phyloP scores from a whole-genome alignment of 2,797 vertebrate genomes.

The Crocidura indochinensis region DNA sequence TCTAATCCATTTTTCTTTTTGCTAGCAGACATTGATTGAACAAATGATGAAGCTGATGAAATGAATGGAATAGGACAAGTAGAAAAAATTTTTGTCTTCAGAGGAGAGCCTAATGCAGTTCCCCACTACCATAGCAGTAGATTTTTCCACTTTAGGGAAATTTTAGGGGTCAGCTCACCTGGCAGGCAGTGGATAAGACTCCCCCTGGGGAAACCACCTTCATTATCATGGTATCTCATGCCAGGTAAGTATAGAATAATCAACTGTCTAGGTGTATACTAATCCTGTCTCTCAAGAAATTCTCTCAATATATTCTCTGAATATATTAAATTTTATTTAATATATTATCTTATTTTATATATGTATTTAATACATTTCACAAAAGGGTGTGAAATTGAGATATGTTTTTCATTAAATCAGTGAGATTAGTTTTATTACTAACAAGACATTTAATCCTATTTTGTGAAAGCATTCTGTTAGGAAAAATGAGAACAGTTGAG shows the following conservation, averaged over 20 bases:
- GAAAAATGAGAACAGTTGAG: conserved; percentile 57
- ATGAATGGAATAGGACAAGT: not conserved
- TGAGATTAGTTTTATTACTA: conserved; percentile 69
- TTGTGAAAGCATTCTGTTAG: conserved; percentile 54
- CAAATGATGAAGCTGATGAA: conserved; percentile 1
- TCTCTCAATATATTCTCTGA: conserved; percentile 48
- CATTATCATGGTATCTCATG: too few relatives aligned
- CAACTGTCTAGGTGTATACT: not conserved
- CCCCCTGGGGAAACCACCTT: too few relatives aligned
- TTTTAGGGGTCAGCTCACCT: too few relatives aligned
- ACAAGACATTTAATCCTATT: conserved; percentile 61
- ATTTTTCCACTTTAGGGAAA: too few relatives aligned
- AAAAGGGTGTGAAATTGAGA: conserved; percentile 37
- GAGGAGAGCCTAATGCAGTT: too few relatives aligned
- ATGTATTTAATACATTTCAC: not conserved
- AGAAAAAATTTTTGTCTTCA: too few relatives aligned
- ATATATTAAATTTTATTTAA: conserved; percentile 14
- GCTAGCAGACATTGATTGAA: conserved; percentile 49
- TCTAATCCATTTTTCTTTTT: conserved; percentile 78
- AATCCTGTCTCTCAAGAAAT: conserved; percentile 16
- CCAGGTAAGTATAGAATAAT: conserved; percentile 1
- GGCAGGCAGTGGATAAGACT: too few relatives aligned
- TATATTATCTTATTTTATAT: not conserved
- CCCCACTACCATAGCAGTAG: too few relatives aligned
- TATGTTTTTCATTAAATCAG: conserved; percentile 58